Conservation (phyloP, 2,113 vertebrate genomes). For the Semicossyphus pulcher region DNA sequence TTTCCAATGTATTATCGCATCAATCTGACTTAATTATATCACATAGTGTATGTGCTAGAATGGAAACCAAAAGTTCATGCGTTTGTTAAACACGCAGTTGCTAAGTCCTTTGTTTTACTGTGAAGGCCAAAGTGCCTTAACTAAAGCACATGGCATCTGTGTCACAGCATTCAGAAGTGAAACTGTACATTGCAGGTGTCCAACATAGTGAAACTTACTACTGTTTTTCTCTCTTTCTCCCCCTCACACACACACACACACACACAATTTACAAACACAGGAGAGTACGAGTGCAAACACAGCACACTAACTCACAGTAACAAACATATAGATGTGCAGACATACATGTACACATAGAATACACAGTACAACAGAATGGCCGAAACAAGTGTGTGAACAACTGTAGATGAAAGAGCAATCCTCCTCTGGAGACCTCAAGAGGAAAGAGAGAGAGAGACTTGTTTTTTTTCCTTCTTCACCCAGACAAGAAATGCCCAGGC, state of each 20-base stretch:
- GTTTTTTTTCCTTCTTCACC: slow-evolving; percentile 91
- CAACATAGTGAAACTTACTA: slow-evolving; percentile 1
- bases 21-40: neutral
- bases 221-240: slow-evolving; percentile 2
- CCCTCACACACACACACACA: neutral
- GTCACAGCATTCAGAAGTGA: neutral
- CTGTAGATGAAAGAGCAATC: slow-evolving; percentile 90
- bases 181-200: neutral
- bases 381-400: slow-evolving; percentile 97
- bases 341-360: slow-evolving; percentile 56
- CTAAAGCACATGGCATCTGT: too few relatives aligned
- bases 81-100: neutral
- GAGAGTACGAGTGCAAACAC: slow-evolving; percentile 5
- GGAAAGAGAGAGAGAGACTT: slow-evolving; percentile 79
- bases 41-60: neutral
- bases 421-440: slow-evolving; percentile 76
- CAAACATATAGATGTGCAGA: slow-evolving; percentile 50
- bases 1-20: neutral
- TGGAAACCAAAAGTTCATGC: neutral
- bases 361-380: slow-evolving; percentile 61
- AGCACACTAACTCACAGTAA: slow-evolving; percentile 15
- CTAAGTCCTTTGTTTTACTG: slow-evolving; percentile 4
- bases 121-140: neutral
- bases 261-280: slow-evolving; percentile 21
- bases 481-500: slow-evolving; percentile 98